Evolutionary conservation across 2,113 vertebrate genomes (phyloP).

Genomic region (Excalfactoria chinensis): DNA sequence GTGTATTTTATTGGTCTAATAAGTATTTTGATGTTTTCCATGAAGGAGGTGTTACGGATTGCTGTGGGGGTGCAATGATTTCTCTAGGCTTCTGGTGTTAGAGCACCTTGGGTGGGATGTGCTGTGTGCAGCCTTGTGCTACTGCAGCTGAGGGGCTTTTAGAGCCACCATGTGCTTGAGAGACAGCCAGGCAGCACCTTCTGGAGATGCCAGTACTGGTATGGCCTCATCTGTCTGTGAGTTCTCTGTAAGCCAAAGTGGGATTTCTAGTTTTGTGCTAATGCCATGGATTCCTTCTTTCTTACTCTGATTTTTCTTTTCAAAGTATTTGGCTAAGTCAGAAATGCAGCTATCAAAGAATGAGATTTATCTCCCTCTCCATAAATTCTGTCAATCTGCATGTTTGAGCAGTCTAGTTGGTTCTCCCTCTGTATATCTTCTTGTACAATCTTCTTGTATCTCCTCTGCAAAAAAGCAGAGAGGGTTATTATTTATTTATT

Average conservation of each 20-base stretch:
- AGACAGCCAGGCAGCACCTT: too few species aligned
- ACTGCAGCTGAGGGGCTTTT: accelerated
- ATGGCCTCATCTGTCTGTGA: accelerated
- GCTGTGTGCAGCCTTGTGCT: accelerated
- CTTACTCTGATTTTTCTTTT: accelerated
- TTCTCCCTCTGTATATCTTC: not conserved
- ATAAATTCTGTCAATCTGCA: not conserved
- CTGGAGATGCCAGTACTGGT: too few species aligned
- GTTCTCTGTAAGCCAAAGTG: accelerated
- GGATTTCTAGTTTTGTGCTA: accelerated
- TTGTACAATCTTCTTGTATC: not conserved
- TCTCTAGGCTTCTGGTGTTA: not conserved
- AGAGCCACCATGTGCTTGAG: not conserved
- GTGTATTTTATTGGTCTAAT: not conserved
- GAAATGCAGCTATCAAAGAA: not conserved
- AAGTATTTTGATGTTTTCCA: accelerated
- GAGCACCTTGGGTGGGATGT: accelerated
- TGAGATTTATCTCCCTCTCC: not conserved
- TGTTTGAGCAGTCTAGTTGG: not conserved
- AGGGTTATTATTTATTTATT: not conserved
- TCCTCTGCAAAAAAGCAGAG: not conserved
- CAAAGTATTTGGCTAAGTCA: accelerated
- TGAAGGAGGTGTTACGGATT: not conserved
- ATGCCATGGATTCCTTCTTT: accelerated
- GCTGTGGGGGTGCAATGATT: accelerated